Base-by-base conservation (phyloP, 53 echinoderm and acorn worm genomes). In the Hippasteria phrygiana region DNA sequence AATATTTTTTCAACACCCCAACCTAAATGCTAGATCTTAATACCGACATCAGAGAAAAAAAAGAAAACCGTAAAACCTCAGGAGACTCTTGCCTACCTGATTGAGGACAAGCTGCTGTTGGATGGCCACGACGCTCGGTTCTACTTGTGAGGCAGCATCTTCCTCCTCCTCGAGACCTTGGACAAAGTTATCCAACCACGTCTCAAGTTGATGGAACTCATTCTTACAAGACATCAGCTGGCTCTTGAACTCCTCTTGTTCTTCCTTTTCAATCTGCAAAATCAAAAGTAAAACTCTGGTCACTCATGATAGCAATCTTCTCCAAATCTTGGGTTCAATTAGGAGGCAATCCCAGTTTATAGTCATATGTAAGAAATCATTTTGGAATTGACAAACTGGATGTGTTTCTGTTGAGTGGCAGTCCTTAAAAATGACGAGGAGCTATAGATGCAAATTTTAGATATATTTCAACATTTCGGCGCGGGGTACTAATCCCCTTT, bases 261-360 rank as follows among this genome's bases (percentile, higher is more conserved):
- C 90, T 43, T 94, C 88, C 36, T 92, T 94, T 83, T 94, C 93
- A 73, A 83, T 56, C 93, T 96, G 87, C 38, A 33, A 67, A 47
- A 85, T 3, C 48, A 17, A 12, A 39, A 41, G 10, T 26, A 78
- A 27, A 26, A 12, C 32, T 2, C 1, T n/a, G n/a, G n/a, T n/a
- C n/a, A n/a, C n/a, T n/a, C n/a, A n/a, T n/a, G n/a, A n/a, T n/a
- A 75, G 26, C 2, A 12, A 29, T 48, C 43, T 46, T 43, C 2
- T 74, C 3, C 26, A 27, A 48, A 74, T 18, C 22, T 74, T 8
- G 14, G n/a, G 4, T 73, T 33, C 4, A 18, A 39, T n/a, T n/a
- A n/a, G n/a, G n/a, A n/a, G n/a, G n/a, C n/a, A n/a, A n/a, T n/a
- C n/a, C n/a, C n/a, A n/a, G n/a, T n/a, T n/a, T n/a, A n/a, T n/a